phyloP scores from a whole-genome alignment of 1,140 invertebrate species.

The Diabrotica virgifera region DNA sequence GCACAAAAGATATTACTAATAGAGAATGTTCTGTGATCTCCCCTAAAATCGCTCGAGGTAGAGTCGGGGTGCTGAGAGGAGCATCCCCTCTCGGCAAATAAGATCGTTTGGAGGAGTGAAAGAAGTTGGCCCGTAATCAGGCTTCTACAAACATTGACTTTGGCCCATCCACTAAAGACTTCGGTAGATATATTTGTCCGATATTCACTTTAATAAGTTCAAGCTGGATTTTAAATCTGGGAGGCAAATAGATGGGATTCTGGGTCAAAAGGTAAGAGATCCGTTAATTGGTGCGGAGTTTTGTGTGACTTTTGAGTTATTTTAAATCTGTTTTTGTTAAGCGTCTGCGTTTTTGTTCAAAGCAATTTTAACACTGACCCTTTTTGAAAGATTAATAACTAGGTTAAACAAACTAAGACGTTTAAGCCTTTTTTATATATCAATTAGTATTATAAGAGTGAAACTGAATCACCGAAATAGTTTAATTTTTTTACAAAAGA shows the following conservation, averaged over 20 bases:
- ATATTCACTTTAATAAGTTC: slow-evolving; percentile 32
- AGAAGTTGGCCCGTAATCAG: slow-evolving; percentile 26
- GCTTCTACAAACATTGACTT: slow-evolving; percentile 30
- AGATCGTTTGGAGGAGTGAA: slow-evolving; percentile 22
- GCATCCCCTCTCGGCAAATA: slow-evolving; percentile 26
- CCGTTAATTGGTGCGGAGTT: too few relatives aligned
- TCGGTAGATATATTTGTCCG: slow-evolving; percentile 23
- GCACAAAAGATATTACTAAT: slow-evolving; percentile 29
- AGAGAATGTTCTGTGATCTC: slow-evolving; percentile 27
- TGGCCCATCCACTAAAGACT: slow-evolving; percentile 23
- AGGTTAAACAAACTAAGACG: background rate
- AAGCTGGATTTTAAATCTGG: slow-evolving; percentile 22
- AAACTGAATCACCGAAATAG: too few relatives aligned
- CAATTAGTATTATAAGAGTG: too few relatives aligned
- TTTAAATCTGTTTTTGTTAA: too few relatives aligned
- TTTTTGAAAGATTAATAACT: too few relatives aligned
- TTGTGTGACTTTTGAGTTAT: too few relatives aligned
- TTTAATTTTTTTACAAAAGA: too few relatives aligned
- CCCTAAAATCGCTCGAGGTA: slow-evolving; percentile 18
- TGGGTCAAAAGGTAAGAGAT: too few relatives aligned
- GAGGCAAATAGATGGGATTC: slow-evolving; percentile 17
- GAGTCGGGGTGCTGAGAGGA: slow-evolving; percentile 13
- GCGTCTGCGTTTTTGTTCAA: too few relatives aligned
- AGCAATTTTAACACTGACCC: too few relatives aligned
- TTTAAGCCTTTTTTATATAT: too few relatives aligned